Conservation (phyloP, 1,140 invertebrate genomes). For the Papilio polytes region DNA sequence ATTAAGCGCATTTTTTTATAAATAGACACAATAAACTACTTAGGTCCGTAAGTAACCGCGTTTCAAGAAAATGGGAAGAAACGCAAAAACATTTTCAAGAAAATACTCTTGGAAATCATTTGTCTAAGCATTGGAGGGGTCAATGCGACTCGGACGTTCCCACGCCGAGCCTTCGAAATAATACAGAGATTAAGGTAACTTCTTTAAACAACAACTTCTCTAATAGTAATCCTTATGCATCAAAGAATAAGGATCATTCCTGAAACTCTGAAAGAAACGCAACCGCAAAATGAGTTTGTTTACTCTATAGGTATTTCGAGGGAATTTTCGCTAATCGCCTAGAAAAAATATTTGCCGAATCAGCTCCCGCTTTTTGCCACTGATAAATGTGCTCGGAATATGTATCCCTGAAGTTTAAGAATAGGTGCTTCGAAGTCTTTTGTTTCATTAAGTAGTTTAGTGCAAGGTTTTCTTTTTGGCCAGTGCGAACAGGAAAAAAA, state of each 20-base stretch:
- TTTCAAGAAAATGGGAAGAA: constrained; percentile 50
- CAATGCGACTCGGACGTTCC: constrained; percentile 76
- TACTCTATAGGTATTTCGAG: constrained; percentile 71
- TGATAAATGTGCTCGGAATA: constrained; percentile 77
- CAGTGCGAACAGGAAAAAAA: constrained; percentile 3
- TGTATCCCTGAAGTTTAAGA: constrained; percentile 69
- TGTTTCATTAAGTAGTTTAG: constrained; percentile 67
- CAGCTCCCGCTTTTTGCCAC: constrained; percentile 67
- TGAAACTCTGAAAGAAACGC: constrained; percentile 27
- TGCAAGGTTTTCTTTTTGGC: constrained; percentile 49
- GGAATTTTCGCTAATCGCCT: constrained; percentile 77
- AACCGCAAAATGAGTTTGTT: constrained; percentile 46
- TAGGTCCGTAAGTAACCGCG: constrained; percentile 34
- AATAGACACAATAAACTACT: constrained; percentile 40
- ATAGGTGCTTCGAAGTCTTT: constrained; percentile 60
- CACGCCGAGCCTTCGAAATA: constrained; percentile 70
- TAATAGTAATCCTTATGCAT: constrained; percentile 42
- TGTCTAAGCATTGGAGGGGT: constrained; percentile 80
- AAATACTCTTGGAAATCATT: constrained; percentile 78
- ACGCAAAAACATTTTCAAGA: constrained; percentile 71
- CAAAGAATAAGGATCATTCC: constrained; percentile 40
- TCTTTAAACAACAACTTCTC: constrained; percentile 30
- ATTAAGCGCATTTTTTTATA: constrained; percentile 24
- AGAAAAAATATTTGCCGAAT: constrained; percentile 82
- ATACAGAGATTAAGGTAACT: constrained; percentile 47